A percentile compares a stretch with the other conserved stretches of the same genome.
Conservation (phyloP, 2,797 vertebrate genomes). For the Melanotaenia trifasciata region DNA sequence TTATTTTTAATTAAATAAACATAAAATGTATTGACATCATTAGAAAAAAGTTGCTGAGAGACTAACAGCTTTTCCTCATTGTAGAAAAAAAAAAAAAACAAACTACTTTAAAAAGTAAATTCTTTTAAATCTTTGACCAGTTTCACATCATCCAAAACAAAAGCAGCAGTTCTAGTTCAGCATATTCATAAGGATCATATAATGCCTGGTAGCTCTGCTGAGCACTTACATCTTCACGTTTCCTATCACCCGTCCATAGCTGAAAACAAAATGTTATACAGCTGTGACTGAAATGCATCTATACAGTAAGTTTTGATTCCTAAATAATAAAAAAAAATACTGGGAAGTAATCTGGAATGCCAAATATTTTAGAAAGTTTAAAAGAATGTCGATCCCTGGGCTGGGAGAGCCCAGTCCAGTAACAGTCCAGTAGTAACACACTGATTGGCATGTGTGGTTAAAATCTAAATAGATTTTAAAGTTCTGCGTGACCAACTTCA, state of each 20-base stretch:
- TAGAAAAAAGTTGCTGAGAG: conserved; percentile 29
- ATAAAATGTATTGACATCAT: conserved; percentile 18
- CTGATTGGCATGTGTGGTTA: conserved; percentile 27
- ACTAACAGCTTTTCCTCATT: conserved; percentile 13
- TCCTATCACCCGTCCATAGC: not conserved
- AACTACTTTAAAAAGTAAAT: not conserved
- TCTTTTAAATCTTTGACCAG: conserved; percentile 8
- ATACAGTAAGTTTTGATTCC: not conserved
- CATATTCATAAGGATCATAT: conserved; percentile 3
- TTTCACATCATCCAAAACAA: conserved; percentile 5
- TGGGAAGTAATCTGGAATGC: conserved; percentile 38
- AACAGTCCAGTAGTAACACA: conserved; percentile 64
- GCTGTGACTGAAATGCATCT: conserved; percentile 13
- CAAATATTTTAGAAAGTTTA: conserved; percentile 28
- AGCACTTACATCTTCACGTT: not conserved
- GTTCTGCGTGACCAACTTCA: conserved; percentile 80
- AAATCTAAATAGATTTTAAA: conserved; percentile 58
- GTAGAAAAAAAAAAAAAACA: conserved; percentile 12
- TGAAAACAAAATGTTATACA: not conserved
- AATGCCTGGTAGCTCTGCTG: not conserved
- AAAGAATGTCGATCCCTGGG: conserved; percentile 13
- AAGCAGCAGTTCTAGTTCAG: conserved; percentile 11
- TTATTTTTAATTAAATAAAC: conserved; percentile 31
- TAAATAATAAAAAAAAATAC: conserved; percentile 34
- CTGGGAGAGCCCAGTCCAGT: conserved; percentile 16